Conservation (phyloP, 2,797 vertebrate species). For the Pogonophryne albipinna region DNA sequence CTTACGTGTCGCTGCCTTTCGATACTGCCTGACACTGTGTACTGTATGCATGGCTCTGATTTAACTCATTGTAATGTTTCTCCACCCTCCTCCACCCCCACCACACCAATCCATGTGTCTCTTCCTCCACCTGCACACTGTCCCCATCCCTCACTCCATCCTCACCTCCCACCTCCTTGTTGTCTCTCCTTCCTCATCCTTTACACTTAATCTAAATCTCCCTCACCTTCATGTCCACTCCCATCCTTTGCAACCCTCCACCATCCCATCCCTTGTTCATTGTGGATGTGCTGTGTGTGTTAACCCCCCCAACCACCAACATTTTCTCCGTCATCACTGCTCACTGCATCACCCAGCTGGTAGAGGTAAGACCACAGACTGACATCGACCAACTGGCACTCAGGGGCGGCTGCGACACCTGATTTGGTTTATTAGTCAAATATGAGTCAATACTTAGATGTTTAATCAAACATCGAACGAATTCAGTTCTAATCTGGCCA, state of each 20-base stretch:
- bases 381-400: constrained; percentile 48
- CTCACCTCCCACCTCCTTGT: constrained; percentile 32
- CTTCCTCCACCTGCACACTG: constrained; percentile 40
- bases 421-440: constrained; percentile 17
- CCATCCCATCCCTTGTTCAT: constrained; percentile 66
- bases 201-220: constrained; percentile 12
- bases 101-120: constrained; percentile 53
- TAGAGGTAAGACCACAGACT: constrained; percentile 85
- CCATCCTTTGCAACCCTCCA: constrained; percentile 41
- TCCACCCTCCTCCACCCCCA: constrained; percentile 73
- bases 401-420: constrained; percentile 21
- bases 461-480: neutral
- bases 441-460: neutral
- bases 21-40: constrained; percentile 58
- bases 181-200: constrained; percentile 35
- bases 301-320: constrained; percentile 61
- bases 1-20: constrained; percentile 38
- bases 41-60: constrained; percentile 81
- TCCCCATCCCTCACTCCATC: constrained; percentile 34
- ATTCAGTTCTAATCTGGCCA: neutral
- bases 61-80: constrained; percentile 86
- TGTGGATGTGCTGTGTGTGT: constrained; percentile 87
- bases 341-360: constrained; percentile 86
- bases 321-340: constrained; percentile 82
- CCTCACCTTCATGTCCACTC: constrained; percentile 9